Conservation (phyloP, 2,113 vertebrate species). For the Gymnogyps californianus region DNA sequence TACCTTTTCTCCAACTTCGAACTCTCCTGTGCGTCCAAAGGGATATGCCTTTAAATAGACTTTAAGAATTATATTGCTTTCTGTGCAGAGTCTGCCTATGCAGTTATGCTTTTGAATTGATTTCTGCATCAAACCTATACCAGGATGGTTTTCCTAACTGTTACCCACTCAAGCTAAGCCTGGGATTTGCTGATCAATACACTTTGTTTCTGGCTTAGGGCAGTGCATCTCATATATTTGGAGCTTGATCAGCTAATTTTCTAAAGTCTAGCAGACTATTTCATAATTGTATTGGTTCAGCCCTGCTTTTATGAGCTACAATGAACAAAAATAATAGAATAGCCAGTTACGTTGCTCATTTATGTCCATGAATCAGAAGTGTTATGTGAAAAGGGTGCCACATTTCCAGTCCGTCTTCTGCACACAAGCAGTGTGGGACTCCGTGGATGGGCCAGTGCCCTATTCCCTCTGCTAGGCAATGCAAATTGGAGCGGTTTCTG, state of each 20-base stretch:
- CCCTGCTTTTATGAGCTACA: background rate
- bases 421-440: accelerated
- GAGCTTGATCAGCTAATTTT: background rate
- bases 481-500: background rate
- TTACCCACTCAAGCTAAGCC: background rate
- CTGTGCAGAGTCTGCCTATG: background rate
- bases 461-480: background rate
- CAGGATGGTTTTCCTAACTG: background rate
- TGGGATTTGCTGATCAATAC: background rate
- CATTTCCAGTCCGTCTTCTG: background rate
- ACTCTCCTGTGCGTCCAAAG: background rate
- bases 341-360: background rate
- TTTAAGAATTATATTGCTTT: background rate
- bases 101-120: background rate
- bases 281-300: background rate
- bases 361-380: background rate
- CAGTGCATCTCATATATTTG: background rate
- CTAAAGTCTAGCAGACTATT: background rate
- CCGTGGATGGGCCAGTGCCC: background rate
- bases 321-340: background rate
- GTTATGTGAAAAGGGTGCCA: background rate
- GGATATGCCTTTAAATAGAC: background rate
- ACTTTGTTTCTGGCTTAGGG: background rate
- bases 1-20: background rate
- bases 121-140: background rate